phyloP scores from a whole-genome alignment of 2,888 invertebrate species.

The Pristionchus maxplancki region DNA sequence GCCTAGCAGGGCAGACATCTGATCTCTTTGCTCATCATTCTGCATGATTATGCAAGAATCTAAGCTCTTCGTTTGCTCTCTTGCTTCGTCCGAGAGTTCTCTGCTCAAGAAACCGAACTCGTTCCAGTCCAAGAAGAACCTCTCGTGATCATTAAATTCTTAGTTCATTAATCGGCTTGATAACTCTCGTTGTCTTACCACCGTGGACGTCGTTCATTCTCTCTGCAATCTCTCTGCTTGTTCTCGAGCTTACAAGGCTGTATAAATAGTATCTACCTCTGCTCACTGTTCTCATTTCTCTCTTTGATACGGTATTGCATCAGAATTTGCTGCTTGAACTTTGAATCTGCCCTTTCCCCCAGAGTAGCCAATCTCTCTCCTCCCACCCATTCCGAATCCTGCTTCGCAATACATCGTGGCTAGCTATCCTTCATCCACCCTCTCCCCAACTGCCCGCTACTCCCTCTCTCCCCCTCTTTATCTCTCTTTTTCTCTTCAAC shows the following conservation, averaged over 20 bases:
- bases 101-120: too few relatives aligned
- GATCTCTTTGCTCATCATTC: too few relatives aligned
- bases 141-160: neutral
- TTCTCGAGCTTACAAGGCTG: slow-evolving; percentile 1
- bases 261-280: slow-evolving; percentile 6
- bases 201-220: neutral
- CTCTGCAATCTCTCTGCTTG: slow-evolving; percentile 24
- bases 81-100: too few relatives aligned
- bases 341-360: neutral
- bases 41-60: too few relatives aligned
- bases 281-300: slow-evolving; percentile 3
- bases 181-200: slow-evolving; percentile 12
- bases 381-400: slow-evolving; percentile 37
- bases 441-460: neutral
- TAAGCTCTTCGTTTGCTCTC: too few relatives aligned
- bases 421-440: slow-evolving; percentile 5
- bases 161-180: neutral
- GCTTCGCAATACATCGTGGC: slow-evolving; percentile 51
- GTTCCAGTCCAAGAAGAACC: too few relatives aligned
- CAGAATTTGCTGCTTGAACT: neutral
- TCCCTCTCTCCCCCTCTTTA: slow-evolving; percentile 2
- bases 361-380: neutral
- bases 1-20: too few relatives aligned
- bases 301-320: slow-evolving; percentile 26
- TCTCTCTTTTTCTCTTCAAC: slow-evolving; percentile 5